Percentiles rank a stretch among this genome's conserved stretches.
phyloP scores from a whole-genome alignment of 1,140 invertebrate genomes.

The Calephelis virginiensis region DNA sequence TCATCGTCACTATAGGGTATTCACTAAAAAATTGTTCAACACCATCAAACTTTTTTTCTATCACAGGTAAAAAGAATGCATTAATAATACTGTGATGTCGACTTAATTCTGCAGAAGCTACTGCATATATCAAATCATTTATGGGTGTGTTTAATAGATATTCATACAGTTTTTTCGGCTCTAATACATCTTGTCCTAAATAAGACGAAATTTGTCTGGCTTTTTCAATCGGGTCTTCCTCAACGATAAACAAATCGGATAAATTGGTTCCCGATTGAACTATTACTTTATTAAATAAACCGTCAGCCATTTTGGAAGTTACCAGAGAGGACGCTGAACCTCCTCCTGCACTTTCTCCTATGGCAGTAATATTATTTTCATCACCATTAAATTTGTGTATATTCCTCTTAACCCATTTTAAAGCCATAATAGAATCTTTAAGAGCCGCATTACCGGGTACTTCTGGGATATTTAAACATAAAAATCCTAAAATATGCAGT shows the following conservation, averaged over 20 bases:
- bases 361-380: constrained; percentile 83
- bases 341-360: constrained; percentile 87
- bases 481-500: constrained; percentile 81
- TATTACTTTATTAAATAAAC: constrained; percentile 75
- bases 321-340: constrained; percentile 83
- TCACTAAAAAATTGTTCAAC: constrained; percentile 63
- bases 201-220: constrained; percentile 50
- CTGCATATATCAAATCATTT: constrained; percentile 62
- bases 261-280: constrained; percentile 81
- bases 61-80: constrained; percentile 53
- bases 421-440: constrained; percentile 81
- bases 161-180: constrained; percentile 55
- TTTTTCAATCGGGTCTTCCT: constrained; percentile 54
- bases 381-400: constrained; percentile 85
- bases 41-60: constrained; percentile 66
- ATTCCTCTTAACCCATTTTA: constrained; percentile 72
- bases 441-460: constrained; percentile 83
- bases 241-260: constrained; percentile 77
- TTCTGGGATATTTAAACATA: constrained; percentile 79
- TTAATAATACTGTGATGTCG: constrained; percentile 43
- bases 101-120: constrained; percentile 45
- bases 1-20: constrained; percentile 51
- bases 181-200: constrained; percentile 63
- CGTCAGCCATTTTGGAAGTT: constrained; percentile 82
- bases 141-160: constrained; percentile 66